Base-by-base conservation (phyloP, 2,113 vertebrate genomes). In the Isichthys henryi region DNA sequence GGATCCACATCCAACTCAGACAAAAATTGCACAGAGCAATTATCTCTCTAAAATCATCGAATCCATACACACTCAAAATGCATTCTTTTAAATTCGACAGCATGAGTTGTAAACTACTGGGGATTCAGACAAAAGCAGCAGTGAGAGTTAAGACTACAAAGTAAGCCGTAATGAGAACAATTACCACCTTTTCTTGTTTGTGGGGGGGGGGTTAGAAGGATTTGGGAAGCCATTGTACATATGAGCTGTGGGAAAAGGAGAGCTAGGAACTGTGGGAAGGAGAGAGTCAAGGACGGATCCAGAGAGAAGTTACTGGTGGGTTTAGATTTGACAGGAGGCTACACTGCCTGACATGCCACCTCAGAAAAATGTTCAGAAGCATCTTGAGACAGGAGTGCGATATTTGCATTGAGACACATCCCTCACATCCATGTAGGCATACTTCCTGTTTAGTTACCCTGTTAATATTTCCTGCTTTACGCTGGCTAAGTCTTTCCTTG, bases 371-470 rank as follows among this genome's bases (percentile, higher is more conserved):
- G 17, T 13, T 56, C 85, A 91, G 84, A 90, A 91, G 53, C 49
- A 90, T 74, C 50, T 86, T 17, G 50, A 84, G 31, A 46, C 21
- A 3, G 43, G 89, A 21, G 87, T 27, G n/a, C 2, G 9, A 66
- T 27, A 35, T 77, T 77, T 17, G 35, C 74, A 43, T 43, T 17
- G 74, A 31, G n/a, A 66, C 31, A n/a, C 62, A 77, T 77, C 31
- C 70, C 31, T 31, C 70, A 39, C 35, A 80, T 19, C 21, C 11
- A 49, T n/a, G 46, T 6, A n/a, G 46, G 49, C 27, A 27, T 50
- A 31, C 83, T 27, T 92, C 92, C 91, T 91, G 92, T 87, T 92
- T 90, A 90, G 89, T 92, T 91, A 92, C 91, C 90, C 88, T 11
- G 53, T 23, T 8, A 48, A 84, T 84, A 49, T 46, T 45, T 23